Evolutionary conservation across 2,888 invertebrate genomes (phyloP).

Genomic region (Noctua comes): DNA sequence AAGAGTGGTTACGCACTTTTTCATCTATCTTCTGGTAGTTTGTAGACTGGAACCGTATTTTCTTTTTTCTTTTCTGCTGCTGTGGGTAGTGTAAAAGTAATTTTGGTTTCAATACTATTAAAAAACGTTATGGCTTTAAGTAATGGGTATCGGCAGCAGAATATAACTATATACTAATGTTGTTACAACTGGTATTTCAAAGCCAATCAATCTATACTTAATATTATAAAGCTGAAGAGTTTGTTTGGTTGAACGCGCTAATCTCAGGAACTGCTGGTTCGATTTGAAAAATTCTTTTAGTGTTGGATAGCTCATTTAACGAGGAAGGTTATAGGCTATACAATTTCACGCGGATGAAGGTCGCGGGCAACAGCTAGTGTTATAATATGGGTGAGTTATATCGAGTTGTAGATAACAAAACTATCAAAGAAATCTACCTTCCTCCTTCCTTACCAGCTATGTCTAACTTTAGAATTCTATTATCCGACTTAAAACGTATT

Average conservation of each 20-base stretch:
- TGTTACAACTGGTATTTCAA: background rate
- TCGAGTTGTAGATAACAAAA: background rate
- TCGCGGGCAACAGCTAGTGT: no score
- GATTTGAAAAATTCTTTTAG: no score
- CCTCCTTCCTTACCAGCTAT: background rate
- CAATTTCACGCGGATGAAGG: no score
- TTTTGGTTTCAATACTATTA: background rate
- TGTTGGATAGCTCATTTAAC: no score
- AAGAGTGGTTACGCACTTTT: no score
- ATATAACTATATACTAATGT: background rate
- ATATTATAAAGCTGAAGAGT: no score
- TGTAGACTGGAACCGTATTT: background rate
- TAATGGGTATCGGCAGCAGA: background rate
- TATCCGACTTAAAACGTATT: background rate
- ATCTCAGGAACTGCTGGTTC: no score
- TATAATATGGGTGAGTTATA: background rate
- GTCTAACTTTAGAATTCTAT: background rate
- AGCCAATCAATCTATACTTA: background rate
- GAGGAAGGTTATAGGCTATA: no score
- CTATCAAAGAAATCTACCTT: background rate
- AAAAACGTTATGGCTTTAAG: background rate
- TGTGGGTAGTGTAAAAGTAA: background rate
- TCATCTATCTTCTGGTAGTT: background rate
- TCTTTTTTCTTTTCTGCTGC: background rate
- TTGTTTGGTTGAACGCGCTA: no score